Conservation (phyloP, 2,797 vertebrate genomes). For the Epinephelus awoara region DNA sequence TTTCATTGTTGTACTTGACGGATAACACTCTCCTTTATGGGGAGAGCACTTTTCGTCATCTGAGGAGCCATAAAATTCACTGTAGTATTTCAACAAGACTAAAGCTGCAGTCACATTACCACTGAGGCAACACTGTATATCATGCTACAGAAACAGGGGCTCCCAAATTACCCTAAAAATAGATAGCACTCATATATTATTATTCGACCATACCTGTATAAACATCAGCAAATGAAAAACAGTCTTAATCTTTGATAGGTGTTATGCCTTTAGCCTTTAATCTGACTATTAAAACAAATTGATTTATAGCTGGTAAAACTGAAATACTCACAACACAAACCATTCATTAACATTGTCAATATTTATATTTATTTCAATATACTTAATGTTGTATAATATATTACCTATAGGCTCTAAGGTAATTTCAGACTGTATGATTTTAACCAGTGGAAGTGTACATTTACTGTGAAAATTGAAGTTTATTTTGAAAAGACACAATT, state of each 20-base stretch:
- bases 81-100: constrained; percentile 17
- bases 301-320: background rate
- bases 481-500: too few species aligned
- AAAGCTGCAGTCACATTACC: constrained; percentile 9
- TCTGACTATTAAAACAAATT: background rate
- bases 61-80: constrained; percentile 14
- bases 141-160: background rate
- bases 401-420: too few species aligned
- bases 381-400: too few species aligned
- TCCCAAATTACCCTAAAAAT: background rate
- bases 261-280: background rate
- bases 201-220: background rate
- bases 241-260: background rate
- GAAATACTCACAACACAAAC: background rate
- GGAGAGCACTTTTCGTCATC: constrained; percentile 24
- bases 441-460: too few species aligned
- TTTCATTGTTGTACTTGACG: constrained; percentile 15
- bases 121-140: background rate
- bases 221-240: background rate
- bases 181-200: background rate
- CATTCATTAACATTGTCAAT: too few species aligned
- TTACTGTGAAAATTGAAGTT: too few species aligned
- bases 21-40: constrained; percentile 18
- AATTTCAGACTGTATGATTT: too few species aligned
- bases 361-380: too few species aligned